Percentiles rank a stretch among this genome's conserved stretches.
Conservation (phyloP, 2,113 vertebrate genomes). For the Calypte anna region DNA sequence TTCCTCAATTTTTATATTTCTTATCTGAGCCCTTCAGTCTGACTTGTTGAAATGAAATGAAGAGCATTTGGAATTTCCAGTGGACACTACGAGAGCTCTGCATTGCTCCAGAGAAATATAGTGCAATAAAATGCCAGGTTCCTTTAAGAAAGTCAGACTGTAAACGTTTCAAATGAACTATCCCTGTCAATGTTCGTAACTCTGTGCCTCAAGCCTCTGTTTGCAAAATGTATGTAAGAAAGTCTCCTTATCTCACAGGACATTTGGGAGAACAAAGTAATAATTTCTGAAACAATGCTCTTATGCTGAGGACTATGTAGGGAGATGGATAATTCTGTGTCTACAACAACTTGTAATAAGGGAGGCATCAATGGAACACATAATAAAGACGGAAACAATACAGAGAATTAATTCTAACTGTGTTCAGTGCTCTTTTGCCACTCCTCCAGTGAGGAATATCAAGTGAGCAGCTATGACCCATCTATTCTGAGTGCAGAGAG, state of each 20-base stretch:
- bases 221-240: background rate
- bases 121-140: background rate
- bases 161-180: background rate
- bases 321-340: background rate
- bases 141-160: background rate
- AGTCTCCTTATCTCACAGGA: background rate
- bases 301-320: background rate
- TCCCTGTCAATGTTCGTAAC: background rate
- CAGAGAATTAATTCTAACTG: background rate
- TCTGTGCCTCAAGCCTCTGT: background rate
- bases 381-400: background rate
- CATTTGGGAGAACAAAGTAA: background rate
- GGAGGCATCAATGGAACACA: background rate
- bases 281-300: background rate
- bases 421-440: accelerated
- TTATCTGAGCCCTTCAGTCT: constrained; percentile 20
- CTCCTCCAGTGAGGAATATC: background rate
- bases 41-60: constrained; percentile 36
- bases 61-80: background rate
- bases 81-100: background rate
- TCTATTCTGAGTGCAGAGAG: background rate
- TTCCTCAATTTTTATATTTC: constrained; percentile 40
- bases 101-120: background rate
- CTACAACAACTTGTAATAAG: background rate
- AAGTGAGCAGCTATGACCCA: background rate